Conservation (phyloP, 2,113 vertebrate genomes). For the Tetrao urogallus region DNA sequence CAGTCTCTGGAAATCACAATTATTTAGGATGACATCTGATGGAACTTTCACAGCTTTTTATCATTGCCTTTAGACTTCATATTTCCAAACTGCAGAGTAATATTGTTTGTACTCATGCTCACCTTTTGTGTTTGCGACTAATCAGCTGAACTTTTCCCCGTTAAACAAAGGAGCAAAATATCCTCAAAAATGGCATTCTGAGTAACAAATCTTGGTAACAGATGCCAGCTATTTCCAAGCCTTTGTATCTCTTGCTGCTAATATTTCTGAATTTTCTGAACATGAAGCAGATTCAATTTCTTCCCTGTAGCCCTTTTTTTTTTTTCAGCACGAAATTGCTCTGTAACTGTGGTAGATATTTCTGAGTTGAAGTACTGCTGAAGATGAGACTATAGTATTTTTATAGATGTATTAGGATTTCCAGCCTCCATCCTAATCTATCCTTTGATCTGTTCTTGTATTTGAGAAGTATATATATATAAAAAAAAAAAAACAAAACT, state of each 20-base stretch:
- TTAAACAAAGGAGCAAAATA: not conserved
- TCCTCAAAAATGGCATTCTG: not conserved
- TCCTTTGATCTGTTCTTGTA: not conserved
- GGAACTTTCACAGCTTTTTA: not conserved
- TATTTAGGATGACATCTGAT: not conserved
- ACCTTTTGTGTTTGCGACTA: not conserved
- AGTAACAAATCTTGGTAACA: not conserved
- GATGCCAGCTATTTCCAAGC: not conserved
- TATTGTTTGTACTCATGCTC: not conserved
- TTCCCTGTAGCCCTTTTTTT: not conserved
- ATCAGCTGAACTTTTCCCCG: not conserved
- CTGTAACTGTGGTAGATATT: not conserved
- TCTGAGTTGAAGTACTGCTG: not conserved
- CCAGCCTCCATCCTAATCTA: not conserved
- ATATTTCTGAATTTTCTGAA: not conserved
- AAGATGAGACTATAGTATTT: not conserved
- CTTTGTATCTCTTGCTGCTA: not conserved
- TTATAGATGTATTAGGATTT: not conserved
- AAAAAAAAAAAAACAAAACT: not conserved
- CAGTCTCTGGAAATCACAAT: not conserved
- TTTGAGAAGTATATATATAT: not conserved
- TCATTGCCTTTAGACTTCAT: fast-evolving
- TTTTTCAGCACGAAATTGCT: not conserved
- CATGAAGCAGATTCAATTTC: not conserved
- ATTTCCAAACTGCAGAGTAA: not conserved